Conservation (phyloP, 2,113 vertebrate species). For the Ondatra zibethicus region DNA sequence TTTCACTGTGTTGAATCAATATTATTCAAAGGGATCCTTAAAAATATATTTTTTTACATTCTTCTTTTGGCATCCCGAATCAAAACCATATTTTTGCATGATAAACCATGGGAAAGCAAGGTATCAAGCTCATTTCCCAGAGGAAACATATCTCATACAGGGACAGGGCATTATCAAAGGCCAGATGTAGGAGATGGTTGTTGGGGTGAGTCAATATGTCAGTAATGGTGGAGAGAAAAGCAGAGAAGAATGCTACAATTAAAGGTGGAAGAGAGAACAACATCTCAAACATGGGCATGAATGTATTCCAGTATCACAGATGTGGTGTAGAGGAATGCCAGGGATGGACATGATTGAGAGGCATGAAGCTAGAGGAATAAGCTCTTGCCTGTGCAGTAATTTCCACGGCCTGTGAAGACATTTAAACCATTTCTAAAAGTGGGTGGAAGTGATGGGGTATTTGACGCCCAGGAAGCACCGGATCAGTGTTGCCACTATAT, state of each 20-base stretch:
- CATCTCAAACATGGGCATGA: neutral
- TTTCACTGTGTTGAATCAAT: fast-evolving
- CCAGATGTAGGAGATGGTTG: neutral
- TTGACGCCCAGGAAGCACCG: neutral
- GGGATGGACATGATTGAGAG: neutral
- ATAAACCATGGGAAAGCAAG: neutral
- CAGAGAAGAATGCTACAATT: neutral
- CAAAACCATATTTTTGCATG: neutral
- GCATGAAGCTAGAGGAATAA: neutral
- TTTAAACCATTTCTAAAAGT: neutral
- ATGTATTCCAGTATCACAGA: neutral
- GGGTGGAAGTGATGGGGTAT: neutral
- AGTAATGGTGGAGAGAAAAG: no score
- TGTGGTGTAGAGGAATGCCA: fast-evolving
- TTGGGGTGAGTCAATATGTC: neutral
- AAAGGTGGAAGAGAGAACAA: neutral
- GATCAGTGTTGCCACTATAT: neutral
- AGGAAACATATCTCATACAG: neutral
- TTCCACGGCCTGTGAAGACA: neutral
- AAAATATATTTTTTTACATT: neutral
- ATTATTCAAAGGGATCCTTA: neutral
- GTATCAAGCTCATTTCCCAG: neutral
- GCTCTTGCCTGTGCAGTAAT: neutral
- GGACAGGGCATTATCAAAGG: neutral
- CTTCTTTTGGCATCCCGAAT: neutral